Evolutionary conservation across 2,888 invertebrate genomes (phyloP).

Genomic region (Drosophila robusta): DNA sequence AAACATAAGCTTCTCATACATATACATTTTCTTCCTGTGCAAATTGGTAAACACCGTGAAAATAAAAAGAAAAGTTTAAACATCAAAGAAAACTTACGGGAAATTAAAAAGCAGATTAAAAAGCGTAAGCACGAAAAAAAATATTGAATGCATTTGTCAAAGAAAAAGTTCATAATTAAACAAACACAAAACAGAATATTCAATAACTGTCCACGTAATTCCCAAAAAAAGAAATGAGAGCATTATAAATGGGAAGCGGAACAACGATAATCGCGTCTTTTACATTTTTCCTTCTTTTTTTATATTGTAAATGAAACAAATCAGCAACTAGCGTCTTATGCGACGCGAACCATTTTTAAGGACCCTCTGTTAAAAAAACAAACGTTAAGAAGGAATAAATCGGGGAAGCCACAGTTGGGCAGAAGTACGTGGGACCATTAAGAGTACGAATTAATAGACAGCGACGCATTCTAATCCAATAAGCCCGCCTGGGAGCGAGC

Average conservation of each 20-base stretch:
- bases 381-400: no score
- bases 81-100: slow-evolving; percentile 73
- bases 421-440: slow-evolving; percentile 40
- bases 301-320: slow-evolving; percentile 5
- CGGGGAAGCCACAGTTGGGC: slow-evolving; percentile 41
- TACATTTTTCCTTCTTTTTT: slow-evolving; percentile 16
- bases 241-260: slow-evolving; percentile 44
- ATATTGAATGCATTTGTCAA: slow-evolving; percentile 63
- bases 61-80: slow-evolving; percentile 64
- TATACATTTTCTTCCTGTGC: slow-evolving; percentile 24
- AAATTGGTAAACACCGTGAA: slow-evolving; percentile 59
- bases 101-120: slow-evolving; percentile 78
- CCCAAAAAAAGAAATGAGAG: slow-evolving; percentile 21
- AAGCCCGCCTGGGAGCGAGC: slow-evolving; percentile 47
- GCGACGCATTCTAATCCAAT: slow-evolving; percentile 66
- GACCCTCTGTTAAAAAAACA: background rate
- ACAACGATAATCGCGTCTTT: slow-evolving; percentile 69
- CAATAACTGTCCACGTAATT: slow-evolving; percentile 65
- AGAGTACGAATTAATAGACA: slow-evolving; percentile 59
- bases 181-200: slow-evolving; percentile 79
- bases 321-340: background rate
- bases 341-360: slow-evolving; percentile 5
- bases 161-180: slow-evolving; percentile 77
- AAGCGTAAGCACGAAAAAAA: slow-evolving; percentile 30
- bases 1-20: slow-evolving; percentile 49